Percentiles rank a stretch among this genome's conserved stretches.
Conservation (phyloP, 2,888 invertebrate genomes). For the Luperina nickerlii region DNA sequence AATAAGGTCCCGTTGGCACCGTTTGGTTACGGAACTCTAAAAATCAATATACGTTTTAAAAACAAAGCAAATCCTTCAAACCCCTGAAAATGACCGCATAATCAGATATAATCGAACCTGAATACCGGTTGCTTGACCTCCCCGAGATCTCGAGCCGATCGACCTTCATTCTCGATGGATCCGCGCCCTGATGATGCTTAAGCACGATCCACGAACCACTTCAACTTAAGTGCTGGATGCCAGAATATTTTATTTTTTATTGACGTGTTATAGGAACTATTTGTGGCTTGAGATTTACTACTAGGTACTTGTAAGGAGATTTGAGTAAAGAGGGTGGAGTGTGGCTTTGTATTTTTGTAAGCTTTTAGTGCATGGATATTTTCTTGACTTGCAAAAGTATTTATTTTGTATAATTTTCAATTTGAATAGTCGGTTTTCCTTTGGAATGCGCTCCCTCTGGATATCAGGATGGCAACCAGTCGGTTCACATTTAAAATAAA, state of each 20-base stretch:
- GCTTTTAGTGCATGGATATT: neutral
- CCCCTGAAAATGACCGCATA: conserved; percentile 46
- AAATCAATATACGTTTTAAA: neutral
- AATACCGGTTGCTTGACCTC: conserved; percentile 64
- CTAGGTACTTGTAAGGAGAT: conserved; percentile 15
- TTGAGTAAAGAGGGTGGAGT: conserved; percentile 6
- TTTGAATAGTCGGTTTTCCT: too few relatives aligned
- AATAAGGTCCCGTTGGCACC: neutral
- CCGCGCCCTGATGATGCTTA: conserved; percentile 57
- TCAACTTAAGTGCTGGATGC: conserved; percentile 33
- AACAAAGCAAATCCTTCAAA: conserved; percentile 6
- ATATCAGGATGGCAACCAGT: too few relatives aligned
- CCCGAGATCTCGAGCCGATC: conserved; percentile 56
- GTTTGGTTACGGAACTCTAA: neutral
- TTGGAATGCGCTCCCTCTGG: too few relatives aligned
- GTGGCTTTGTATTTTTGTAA: conserved; percentile 1
- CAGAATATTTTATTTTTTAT: conserved; percentile 66
- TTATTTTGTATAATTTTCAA: neutral
- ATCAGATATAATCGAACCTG: conserved; percentile 50
- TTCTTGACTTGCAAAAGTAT: neutral
- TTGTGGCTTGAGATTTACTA: conserved; percentile 4
- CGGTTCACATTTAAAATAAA: too few relatives aligned
- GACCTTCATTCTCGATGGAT: conserved; percentile 59
- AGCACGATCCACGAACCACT: conserved; percentile 63
- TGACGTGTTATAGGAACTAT: conserved; percentile 42